Conservation (phyloP, 2,888 invertebrate genomes). For the Allolobophora icterica region DNA sequence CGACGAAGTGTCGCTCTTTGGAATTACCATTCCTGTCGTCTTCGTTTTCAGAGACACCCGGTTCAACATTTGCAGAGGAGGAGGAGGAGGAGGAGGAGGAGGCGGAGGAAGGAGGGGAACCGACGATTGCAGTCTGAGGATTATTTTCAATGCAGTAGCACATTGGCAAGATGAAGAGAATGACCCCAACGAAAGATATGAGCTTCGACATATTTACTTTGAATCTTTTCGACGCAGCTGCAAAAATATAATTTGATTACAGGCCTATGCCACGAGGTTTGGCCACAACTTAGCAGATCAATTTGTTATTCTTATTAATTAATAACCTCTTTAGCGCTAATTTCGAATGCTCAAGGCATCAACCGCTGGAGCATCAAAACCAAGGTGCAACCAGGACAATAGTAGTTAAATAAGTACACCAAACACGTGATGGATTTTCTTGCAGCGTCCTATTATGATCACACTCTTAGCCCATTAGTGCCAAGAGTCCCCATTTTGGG, state of each 20-base stretch:
- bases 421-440: too few relatives aligned
- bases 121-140: background rate
- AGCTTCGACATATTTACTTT: background rate
- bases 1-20: background rate
- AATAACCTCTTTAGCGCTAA: too few relatives aligned
- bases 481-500: too few relatives aligned
- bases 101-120: background rate
- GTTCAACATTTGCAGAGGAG: background rate
- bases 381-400: too few relatives aligned
- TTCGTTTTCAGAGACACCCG: background rate
- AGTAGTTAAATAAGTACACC: too few relatives aligned
- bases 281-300: background rate
- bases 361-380: too few relatives aligned
- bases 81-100: background rate
- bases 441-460: too few relatives aligned
- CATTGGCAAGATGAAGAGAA: background rate
- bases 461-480: too few relatives aligned
- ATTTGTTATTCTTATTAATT: too few relatives aligned
- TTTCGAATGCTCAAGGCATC: too few relatives aligned
- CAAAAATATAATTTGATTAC: background rate
- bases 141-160: background rate
- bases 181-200: background rate
- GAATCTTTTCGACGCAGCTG: background rate
- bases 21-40: background rate
- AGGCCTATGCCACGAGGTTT: background rate